Percentiles rank a stretch among this genome's conserved stretches.
Conservation (phyloP, 2,113 vertebrate genomes). For the Archocentrus centrarchus region DNA sequence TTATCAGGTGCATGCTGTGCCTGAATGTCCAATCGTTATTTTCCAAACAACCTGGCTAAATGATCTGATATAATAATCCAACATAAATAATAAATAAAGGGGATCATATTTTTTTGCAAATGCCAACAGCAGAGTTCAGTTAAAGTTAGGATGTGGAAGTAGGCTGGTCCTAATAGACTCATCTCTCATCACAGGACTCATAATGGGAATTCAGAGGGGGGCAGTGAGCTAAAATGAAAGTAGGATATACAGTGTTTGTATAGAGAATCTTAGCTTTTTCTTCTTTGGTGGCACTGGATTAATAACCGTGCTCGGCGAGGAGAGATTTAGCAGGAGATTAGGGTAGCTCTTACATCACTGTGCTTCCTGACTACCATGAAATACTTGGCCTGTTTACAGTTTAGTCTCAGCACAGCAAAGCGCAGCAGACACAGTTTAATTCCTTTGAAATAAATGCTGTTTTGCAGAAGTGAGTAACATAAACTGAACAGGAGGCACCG, state of each 20-base stretch:
- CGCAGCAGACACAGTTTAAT: constrained; percentile 22
- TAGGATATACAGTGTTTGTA: constrained; percentile 53
- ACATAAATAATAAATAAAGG: constrained; percentile 34
- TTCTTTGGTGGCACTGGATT: constrained; percentile 58
- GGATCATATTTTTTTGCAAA: constrained; percentile 11
- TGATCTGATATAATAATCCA: constrained; percentile 32
- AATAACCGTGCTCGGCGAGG: constrained; percentile 54
- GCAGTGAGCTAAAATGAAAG: constrained; percentile 7
- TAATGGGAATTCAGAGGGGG: constrained; percentile 12
- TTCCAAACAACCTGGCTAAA: constrained; percentile 45
- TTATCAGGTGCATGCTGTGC: constrained; percentile 71
- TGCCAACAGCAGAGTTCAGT: constrained; percentile 22
- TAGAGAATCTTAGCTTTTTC: constrained; percentile 39
- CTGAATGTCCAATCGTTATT: constrained; percentile 65
- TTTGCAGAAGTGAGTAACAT: constrained; percentile 21
- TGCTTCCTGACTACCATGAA: constrained; percentile 49
- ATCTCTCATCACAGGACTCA: constrained; percentile 27
- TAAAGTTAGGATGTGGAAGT: constrained; percentile 32
- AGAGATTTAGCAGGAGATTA: constrained; percentile 77
- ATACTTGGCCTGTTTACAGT: constrained; percentile 57
- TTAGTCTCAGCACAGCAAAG: constrained; percentile 31
- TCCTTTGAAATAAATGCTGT: constrained; percentile 44
- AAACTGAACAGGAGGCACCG: constrained; percentile 13
- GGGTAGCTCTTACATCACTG: constrained; percentile 59
- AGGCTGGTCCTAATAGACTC: constrained; percentile 10